Percentiles rank a stretch among this genome's conserved stretches.
Evolutionary conservation across 53 echinoderm and acorn worm species (phyloP).

Genomic region (Temnopleurus reevesii): DNA sequence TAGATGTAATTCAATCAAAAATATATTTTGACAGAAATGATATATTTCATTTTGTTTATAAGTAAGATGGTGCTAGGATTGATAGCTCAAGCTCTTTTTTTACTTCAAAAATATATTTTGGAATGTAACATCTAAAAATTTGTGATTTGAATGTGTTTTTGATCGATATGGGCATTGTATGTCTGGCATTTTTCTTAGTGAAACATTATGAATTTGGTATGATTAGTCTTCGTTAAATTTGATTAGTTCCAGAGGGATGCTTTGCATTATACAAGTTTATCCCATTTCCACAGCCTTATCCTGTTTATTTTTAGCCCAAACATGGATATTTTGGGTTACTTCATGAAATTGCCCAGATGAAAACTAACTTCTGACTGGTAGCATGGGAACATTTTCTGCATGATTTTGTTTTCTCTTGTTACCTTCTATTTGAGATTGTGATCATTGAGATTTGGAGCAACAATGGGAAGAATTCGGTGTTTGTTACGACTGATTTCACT

Average conservation of each 20-base stretch:
- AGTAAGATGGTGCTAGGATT: too few species aligned
- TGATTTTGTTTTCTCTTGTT: background rate
- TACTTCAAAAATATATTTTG: too few species aligned
- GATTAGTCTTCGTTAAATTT: background rate
- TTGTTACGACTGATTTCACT: background rate
- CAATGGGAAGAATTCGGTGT: background rate
- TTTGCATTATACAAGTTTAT: background rate
- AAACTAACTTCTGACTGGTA: background rate
- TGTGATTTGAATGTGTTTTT: background rate
- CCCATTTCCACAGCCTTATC: background rate
- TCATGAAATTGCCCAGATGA: background rate
- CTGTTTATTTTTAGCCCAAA: background rate
- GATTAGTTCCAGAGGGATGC: background rate
- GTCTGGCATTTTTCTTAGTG: too few species aligned
- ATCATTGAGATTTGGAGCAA: slow-evolving; percentile 10
- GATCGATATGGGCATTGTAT: too few species aligned
- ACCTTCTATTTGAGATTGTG: background rate
- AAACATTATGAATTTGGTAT: background rate
- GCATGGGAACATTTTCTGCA: background rate
- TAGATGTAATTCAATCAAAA: too few species aligned
- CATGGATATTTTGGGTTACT: slow-evolving; percentile 3
- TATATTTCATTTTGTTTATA: too few species aligned
- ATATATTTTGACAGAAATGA: too few species aligned
- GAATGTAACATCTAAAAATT: too few species aligned
- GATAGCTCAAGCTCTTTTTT: too few species aligned